Evolutionary conservation across 2,888 invertebrate species (phyloP).

Genomic region (Sinotaia quadrata): DNA sequence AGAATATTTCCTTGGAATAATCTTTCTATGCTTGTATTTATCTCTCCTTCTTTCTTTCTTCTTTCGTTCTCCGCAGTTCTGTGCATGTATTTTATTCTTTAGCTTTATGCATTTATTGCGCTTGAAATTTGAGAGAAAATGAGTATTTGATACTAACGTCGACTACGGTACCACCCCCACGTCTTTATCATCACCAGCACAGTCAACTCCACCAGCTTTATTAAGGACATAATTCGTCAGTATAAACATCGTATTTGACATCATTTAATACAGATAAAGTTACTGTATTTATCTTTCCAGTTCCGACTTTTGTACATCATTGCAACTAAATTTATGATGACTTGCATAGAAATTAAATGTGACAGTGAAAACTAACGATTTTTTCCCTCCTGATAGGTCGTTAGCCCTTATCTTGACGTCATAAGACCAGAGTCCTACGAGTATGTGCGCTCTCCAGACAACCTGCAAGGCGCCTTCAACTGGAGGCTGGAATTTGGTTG

Average conservation of each 20-base stretch:
- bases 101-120: too few species aligned
- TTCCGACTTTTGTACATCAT: too few species aligned
- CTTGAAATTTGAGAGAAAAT: too few species aligned
- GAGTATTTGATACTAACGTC: too few species aligned
- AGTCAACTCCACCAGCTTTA: background rate
- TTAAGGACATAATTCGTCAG: too few species aligned
- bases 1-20: too few species aligned
- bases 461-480: slow-evolving; percentile 75
- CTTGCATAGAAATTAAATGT: background rate
- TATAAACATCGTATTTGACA: background rate
- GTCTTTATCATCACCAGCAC: too few species aligned
- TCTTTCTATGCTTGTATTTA: too few species aligned
- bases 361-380: background rate
- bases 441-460: slow-evolving; percentile 39
- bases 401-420: slow-evolving; percentile 47
- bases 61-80: too few species aligned
- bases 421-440: slow-evolving; percentile 45
- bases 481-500: slow-evolving; percentile 90
- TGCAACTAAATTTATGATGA: background rate
- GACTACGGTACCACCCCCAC: too few species aligned
- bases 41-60: too few species aligned
- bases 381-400: slow-evolving; percentile 31
- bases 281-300: background rate
- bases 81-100: too few species aligned
- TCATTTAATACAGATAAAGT: background rate